Evolutionary conservation across 2,113 vertebrate species (phyloP), one percentile per base, ranked within the genome.

Genomic region (Nyctereutes procyonoides): DNA sequence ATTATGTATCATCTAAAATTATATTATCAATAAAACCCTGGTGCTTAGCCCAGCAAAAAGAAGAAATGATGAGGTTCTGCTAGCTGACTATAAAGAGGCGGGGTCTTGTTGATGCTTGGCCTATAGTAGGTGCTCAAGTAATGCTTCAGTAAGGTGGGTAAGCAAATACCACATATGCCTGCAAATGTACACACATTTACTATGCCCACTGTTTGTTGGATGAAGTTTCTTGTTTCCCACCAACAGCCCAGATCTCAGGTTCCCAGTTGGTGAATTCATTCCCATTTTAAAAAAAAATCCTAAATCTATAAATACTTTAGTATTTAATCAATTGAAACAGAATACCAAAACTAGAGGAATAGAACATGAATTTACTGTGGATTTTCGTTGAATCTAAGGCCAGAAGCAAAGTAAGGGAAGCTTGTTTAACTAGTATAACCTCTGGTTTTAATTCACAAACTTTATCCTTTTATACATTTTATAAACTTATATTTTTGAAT

Each of bases 401-500:
- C 28, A 93, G 58, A 82, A 32, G 0, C n/a, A 35, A 88, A 62
- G 11, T 35, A 53, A 3, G 62, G 24, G 56, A 77, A 82, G 84
- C 20, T 95, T 96, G 22, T 86, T 97, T 95, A 95, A 73, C 28
- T 16, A 8, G 35, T 62, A 16, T 26, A 94, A 3, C 1, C 4
- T 3, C 8, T 92, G 43, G 73, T 90, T 98, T n/a, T 28, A 11
- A 1, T 97, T 96, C 93, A 93, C 1, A 35, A 97, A 26, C 8
- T 95, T 92, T 56, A 1, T 0, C 19, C 88, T 97, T 96, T 76
- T 43, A 60, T 87, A 76, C 2, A 22, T 26, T 88, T 83, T 14
- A n/a, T 56, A 86, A n/a, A 63, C 90, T 88, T 93, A 77, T 87
- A 48, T 65, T 97, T 51, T 96, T 88, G 67, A 93, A 67, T 80